Base-by-base conservation (phyloP, 2,888 invertebrate species). In the Euzetes globulus region DNA sequence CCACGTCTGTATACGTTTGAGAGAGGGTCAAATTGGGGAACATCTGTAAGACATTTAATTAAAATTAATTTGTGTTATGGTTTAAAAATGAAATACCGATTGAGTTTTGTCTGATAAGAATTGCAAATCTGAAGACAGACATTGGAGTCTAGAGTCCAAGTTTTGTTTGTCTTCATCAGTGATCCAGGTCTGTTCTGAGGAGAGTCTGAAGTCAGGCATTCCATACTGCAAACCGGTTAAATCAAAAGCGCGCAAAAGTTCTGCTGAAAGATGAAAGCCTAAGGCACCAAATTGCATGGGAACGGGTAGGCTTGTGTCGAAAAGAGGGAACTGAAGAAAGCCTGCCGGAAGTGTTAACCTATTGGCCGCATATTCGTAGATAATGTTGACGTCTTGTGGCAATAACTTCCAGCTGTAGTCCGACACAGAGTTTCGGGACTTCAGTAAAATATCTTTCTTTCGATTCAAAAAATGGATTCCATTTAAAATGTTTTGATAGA, bases 231-330 rank as follows among this genome's bases (percentile, higher is more conserved):
- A 79, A 50, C 83, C 82, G 81, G 83, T 83, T 0, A 85, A 84
- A 29, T 84, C 81, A 74, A 86, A 81, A 37, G 84, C 82, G 11
- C 83, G 82, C 2, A 85, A 80, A 25, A 86, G 80, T 1, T 85
- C 85, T 73, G 82, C 80, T 1, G 84, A 83, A 47, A 87, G 81
- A 79, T 85, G 83, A 50, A 84, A 81, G 15, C 85, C 86, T 27
- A 86, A 76, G 71, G 84, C 80, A 29, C 86, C 86, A 80, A 85
- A 86, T 63, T 85, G 80, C 9, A 86, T 80, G 5, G 85, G 81
- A 74, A 85, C 80, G 3, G 85, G 84, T 79, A 83, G 85, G 71
- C 82, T 80, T 70, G 81, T 79, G 76, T 85, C 82, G 79, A 84
- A 85, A 75, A 82, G 81, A 0, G 85, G 85, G 15, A 81, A 79